phyloP scores from a whole-genome alignment of 2,797 vertebrate species.

The Melanotaenia parkinsoni region DNA sequence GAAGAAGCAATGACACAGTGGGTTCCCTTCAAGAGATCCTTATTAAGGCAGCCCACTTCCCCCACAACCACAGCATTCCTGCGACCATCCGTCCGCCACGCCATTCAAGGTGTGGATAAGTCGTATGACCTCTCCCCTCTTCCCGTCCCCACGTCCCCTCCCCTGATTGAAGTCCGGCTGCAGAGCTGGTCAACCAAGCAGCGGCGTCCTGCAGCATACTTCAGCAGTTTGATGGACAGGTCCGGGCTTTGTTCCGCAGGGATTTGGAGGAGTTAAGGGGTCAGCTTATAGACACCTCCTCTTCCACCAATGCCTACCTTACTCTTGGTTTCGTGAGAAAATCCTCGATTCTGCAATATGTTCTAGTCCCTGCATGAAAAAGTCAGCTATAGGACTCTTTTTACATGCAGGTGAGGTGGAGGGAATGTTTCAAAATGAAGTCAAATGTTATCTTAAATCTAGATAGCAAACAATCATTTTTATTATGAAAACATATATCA shows the following conservation, averaged over 20 bases:
- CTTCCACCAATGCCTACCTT: constrained; percentile 47
- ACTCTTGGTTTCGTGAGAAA: constrained; percentile 46
- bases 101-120: constrained; percentile 82
- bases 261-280: constrained; percentile 69
- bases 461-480: background rate
- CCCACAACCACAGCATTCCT: constrained; percentile 75
- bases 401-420: background rate
- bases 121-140: constrained; percentile 75
- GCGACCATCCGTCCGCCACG: constrained; percentile 70
- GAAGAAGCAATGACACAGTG: constrained; percentile 78
- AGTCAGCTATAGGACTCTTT: background rate
- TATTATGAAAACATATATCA: background rate
- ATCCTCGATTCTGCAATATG: constrained; percentile 3
- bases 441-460: constrained; percentile 2
- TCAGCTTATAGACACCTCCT: constrained; percentile 68
- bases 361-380: background rate
- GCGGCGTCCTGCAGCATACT: constrained; percentile 70
- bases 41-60: constrained; percentile 80
- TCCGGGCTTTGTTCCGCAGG: constrained; percentile 67
- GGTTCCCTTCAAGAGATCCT: constrained; percentile 80
- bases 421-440: background rate
- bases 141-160: constrained; percentile 44
- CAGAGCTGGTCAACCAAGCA: constrained; percentile 72
- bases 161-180: constrained; percentile 72
- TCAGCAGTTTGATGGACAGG: constrained; percentile 75